Base-by-base conservation (phyloP, 2,888 invertebrate species). In the Agrilus biguttatus region DNA sequence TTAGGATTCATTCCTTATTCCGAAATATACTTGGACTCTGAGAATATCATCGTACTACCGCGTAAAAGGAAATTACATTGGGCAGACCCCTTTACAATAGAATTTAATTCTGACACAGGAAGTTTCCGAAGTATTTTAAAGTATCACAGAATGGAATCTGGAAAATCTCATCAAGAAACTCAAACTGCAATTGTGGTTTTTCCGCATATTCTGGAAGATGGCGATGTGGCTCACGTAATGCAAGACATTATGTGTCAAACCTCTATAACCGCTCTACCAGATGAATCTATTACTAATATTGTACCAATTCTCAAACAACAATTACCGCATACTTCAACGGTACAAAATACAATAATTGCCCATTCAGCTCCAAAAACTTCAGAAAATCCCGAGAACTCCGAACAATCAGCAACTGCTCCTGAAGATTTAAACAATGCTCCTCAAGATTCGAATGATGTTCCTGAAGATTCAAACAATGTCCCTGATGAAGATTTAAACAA, bases 141-240 rank as follows among this genome's bases (percentile, higher is more conserved):
- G 8, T 10, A 10, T 28, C 2, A 3, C 2, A 8, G 10, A 28
- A 8, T 10, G 3, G 10, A 28, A 10, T 10, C 28, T 28, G 28
- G 1, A 10, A 28, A 4, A 28, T 3, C 35, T 12, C 47, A 52
- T 8, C 13, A 34, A 40, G 49, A 45, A 28, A 44, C 43, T 7
- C 57, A 58, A 51, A 59, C 58, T 1, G 40, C 40, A 36, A 38
- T 59, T 3, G 49, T 42, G 4, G 59, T 57, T 7, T 37, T 42
- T 12, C 59, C 59, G 5, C 52, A 53, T 41, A 42, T 57, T 36
- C 46, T 58, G 14, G 49, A 53, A 8, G 38, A 45, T 14, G 51
- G 52, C 12, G 47, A 49, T 33, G 48, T 53, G 13, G 59, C 57
- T 14, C 48, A 44, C 13, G 54, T 58, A 8, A 44, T 40, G 32